phyloP scores from a whole-genome alignment of 2,113 vertebrate genomes.

The Cyanocitta stelleri region DNA sequence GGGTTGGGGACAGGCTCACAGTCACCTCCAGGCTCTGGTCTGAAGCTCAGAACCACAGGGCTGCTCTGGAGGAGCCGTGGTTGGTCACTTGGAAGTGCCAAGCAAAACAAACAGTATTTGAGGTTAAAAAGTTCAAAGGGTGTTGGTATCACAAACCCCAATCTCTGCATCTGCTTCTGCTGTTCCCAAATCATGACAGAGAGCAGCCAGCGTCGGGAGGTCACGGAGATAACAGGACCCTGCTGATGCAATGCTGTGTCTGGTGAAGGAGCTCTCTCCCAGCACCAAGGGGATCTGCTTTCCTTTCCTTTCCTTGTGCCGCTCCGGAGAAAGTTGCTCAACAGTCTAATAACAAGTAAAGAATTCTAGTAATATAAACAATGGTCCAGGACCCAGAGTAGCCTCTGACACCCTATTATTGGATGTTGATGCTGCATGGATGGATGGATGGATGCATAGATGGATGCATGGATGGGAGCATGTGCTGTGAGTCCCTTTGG shows the following conservation, averaged over 20 bases:
- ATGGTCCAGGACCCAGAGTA: neutral
- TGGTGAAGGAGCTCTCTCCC: neutral
- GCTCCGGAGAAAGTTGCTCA: neutral
- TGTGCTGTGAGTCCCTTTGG: neutral
- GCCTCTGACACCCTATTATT: neutral
- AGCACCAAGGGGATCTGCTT: neutral
- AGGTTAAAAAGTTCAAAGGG: conserved; percentile 2
- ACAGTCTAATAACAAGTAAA: neutral
- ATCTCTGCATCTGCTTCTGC: neutral
- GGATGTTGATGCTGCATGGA: neutral
- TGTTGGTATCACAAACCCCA: neutral
- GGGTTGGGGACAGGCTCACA: neutral
- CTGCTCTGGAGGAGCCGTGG: neutral
- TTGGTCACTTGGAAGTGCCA: neutral
- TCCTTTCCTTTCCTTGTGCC: neutral
- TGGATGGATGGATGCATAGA: no score
- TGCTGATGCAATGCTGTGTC: neutral
- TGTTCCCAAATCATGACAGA: neutral
- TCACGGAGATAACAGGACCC: neutral
- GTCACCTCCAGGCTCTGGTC: neutral
- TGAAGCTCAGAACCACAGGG: neutral
- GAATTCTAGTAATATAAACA: neutral
- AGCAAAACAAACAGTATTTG: conserved; percentile 27
- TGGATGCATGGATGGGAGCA: no score
- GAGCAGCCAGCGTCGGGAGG: neutral